Conservation (phyloP, 2,888 invertebrate species). For the Congeria kusceri region DNA sequence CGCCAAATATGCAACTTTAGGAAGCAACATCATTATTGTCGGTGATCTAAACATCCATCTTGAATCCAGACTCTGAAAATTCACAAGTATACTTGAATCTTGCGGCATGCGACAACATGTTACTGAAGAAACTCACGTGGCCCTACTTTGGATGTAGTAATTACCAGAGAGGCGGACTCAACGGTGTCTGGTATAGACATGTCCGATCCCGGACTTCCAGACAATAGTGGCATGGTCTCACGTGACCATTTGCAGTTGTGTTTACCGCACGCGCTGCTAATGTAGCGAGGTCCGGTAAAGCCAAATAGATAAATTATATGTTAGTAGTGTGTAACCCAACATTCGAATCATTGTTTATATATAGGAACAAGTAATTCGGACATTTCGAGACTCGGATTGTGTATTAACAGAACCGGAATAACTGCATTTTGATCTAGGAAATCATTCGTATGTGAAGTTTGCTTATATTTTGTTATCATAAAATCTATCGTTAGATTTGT, state of each 20-base stretch:
- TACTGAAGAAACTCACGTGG: conserved; percentile 39
- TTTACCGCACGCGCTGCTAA: conserved; percentile 26
- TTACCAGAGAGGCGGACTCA: conserved; percentile 37
- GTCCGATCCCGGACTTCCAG: conserved; percentile 38
- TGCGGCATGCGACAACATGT: conserved; percentile 47
- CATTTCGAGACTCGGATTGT: too few relatives aligned
- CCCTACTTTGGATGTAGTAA: conserved; percentile 34
- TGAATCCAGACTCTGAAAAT: not conserved
- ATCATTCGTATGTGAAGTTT: too few relatives aligned
- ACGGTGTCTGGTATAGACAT: conserved; percentile 35
- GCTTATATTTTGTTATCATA: too few relatives aligned
- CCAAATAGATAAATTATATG: too few relatives aligned
- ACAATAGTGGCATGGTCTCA: conserved; percentile 28
- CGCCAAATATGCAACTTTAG: conserved; percentile 1
- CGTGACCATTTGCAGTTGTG: conserved; percentile 42
- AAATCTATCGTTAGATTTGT: too few relatives aligned
- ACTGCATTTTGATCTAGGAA: too few relatives aligned
- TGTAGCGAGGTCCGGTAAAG: too few relatives aligned
- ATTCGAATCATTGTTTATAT: too few relatives aligned
- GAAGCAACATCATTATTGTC: conserved; percentile 28
- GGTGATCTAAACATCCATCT: conserved; percentile 44
- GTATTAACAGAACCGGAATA: too few relatives aligned
- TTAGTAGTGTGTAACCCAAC: too few relatives aligned
- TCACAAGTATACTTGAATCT: conserved; percentile 12
- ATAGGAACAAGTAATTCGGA: too few relatives aligned